These are phyloP conservation scores for Chondrosia reniformis DNA, from an alignment of 37 sponge, comb jelly and placozoan species.

Conservation along the genomic window DNA sequence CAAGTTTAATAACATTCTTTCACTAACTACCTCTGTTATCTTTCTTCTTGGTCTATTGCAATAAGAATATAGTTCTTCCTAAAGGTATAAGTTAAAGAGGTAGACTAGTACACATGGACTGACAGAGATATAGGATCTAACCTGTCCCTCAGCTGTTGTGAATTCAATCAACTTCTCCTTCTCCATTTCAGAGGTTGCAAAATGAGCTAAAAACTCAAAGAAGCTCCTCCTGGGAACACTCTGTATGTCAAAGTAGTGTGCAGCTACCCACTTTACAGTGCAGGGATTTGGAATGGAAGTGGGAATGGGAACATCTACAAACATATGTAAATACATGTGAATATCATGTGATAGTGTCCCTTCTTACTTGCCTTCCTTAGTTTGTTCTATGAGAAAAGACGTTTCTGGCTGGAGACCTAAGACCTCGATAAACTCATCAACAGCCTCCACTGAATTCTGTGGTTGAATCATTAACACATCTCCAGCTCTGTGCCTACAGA, in stretches of 20 bases:
- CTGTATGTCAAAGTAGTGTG: constrained; percentile 78
- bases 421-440: constrained; percentile 56
- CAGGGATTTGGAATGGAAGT: constrained; percentile 43
- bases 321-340: too few species aligned
- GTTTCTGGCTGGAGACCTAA: constrained; percentile 38
- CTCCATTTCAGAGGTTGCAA: constrained; percentile 80
- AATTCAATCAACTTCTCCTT: constrained; percentile 90
- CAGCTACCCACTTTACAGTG: constrained; percentile 45
- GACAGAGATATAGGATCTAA: constrained; percentile 1
- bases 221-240: constrained; percentile 80
- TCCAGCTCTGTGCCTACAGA: constrained; percentile 67
- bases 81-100: constrained; percentile 10
- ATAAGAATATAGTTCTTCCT: constrained; percentile 93
- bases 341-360: too few species aligned
- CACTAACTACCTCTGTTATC: constrained; percentile 65
- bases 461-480: constrained; percentile 92
- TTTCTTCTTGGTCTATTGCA: constrained; percentile 84
- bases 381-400: too few species aligned
- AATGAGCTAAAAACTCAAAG: constrained; percentile 82
- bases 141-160: constrained; percentile 78
- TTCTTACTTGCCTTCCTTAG: too few species aligned
- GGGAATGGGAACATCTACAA: constrained; percentile 39
- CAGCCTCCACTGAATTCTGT: constrained; percentile 57
- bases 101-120: neutral
- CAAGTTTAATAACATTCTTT: too few species aligned